phyloP scores from a whole-genome alignment of 2,113 vertebrate species.

The Oreochromis tanganicae region DNA sequence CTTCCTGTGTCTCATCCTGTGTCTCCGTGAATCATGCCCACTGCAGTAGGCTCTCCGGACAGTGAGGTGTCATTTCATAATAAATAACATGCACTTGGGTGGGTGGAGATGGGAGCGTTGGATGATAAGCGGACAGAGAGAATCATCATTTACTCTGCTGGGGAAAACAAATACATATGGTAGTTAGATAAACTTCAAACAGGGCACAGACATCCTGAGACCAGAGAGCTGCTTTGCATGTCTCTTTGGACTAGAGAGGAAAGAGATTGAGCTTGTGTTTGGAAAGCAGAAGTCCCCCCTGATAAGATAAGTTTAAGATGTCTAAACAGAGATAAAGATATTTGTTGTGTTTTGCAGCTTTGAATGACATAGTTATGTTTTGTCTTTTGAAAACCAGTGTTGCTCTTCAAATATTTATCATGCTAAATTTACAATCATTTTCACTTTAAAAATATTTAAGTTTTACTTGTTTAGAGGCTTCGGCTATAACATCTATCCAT shows the following conservation, averaged over 20 bases:
- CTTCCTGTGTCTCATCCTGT: slow-evolving; percentile 53
- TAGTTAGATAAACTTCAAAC: slow-evolving; percentile 73
- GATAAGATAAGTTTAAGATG: slow-evolving; percentile 69
- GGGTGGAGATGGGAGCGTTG: slow-evolving; percentile 25
- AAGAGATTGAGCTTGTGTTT: slow-evolving; percentile 62
- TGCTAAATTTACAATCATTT: slow-evolving; percentile 62
- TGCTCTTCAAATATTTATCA: slow-evolving; percentile 74
- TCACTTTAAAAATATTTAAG: slow-evolving; percentile 8
- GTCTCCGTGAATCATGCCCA: slow-evolving; percentile 54
- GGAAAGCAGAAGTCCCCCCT: slow-evolving; percentile 49
- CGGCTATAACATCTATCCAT: not conserved
- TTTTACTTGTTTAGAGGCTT: not conserved
- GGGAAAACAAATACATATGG: slow-evolving; percentile 64
- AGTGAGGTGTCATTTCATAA: slow-evolving; percentile 63
- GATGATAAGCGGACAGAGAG: slow-evolving; percentile 57
- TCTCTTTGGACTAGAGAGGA: slow-evolving; percentile 59
- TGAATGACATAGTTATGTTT: slow-evolving; percentile 34
- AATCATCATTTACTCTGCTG: slow-evolving; percentile 54
- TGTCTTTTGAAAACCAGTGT: slow-evolving; percentile 54
- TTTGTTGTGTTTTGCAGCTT: slow-evolving; percentile 69
- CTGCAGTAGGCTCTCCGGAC: slow-evolving; percentile 36
- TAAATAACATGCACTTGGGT: slow-evolving; percentile 55
- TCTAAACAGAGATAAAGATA: slow-evolving; percentile 56
- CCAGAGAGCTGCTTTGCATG: slow-evolving; percentile 43
- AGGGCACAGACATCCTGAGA: slow-evolving; percentile 49